Evolutionary conservation across 64 coral and sea anemone species (phyloP).

Genomic region (Actinia equina): DNA sequence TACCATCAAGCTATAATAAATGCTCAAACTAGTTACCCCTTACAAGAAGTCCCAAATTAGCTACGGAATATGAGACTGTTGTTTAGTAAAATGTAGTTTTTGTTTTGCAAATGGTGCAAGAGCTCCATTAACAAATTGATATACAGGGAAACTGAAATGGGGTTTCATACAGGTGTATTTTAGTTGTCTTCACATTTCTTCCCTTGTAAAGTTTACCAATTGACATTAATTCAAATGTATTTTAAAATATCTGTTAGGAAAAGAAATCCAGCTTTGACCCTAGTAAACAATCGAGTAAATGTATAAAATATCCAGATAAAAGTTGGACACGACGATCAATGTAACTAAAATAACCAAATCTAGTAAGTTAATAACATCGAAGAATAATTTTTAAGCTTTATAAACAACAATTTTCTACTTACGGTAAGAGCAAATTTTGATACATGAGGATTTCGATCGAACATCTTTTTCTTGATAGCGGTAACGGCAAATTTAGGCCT

Average conservation of each 20-base stretch:
- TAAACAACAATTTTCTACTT: conserved; percentile 24
- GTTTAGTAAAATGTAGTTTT: too few species aligned
- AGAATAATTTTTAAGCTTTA: too few species aligned
- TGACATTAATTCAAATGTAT: not conserved
- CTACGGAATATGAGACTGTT: too few species aligned
- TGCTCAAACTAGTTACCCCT: too few species aligned
- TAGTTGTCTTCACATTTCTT: not conserved
- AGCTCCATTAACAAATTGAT: too few species aligned
- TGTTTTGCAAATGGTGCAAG: too few species aligned
- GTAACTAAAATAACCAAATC: not conserved
- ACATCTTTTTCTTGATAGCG: conserved; percentile 86
- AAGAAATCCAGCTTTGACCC: not conserved
- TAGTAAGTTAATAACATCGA: not conserved
- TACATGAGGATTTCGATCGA: conserved; percentile 92
- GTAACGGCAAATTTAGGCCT: conserved; percentile 88
- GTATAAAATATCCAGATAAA: not conserved
- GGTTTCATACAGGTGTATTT: too few species aligned
- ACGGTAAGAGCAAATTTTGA: conserved; percentile 88
- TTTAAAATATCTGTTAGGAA: not conserved
- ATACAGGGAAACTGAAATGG: too few species aligned
- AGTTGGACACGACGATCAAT: not conserved
- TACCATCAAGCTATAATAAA: too few species aligned
- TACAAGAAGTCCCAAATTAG: too few species aligned
- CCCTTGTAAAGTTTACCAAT: not conserved
- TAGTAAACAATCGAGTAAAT: not conserved